Conservation (phyloP, 2,888 invertebrate species). For the Melipona bicolor region DNA sequence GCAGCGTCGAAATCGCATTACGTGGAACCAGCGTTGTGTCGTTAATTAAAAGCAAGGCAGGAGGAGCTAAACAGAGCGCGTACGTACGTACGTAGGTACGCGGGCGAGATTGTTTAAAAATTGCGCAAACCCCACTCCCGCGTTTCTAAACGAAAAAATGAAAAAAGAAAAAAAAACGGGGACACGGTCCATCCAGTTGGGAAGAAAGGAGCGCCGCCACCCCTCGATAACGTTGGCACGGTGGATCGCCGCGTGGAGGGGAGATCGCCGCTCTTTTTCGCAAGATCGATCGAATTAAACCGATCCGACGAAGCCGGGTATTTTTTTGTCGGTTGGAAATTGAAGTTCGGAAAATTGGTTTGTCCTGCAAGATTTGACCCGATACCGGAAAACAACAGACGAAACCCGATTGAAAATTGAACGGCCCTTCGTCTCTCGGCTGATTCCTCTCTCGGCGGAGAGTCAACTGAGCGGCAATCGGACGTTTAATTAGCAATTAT, state of each 20-base stretch:
- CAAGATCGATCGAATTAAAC: conserved; percentile 13
- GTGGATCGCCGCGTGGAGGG: background rate
- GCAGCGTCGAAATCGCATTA: conserved; percentile 9
- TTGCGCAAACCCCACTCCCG: conserved; percentile 2
- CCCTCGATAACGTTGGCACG: background rate
- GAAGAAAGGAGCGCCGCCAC: background rate
- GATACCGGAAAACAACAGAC: background rate
- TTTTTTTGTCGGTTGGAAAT: background rate
- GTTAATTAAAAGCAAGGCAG: conserved; percentile 45
- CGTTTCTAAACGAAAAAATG: conserved; percentile 5
- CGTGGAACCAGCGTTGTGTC: conserved; percentile 8
- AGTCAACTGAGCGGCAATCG: conserved; percentile 5
- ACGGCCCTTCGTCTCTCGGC: background rate
- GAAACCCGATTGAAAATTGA: background rate
- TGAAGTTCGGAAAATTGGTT: too few relatives aligned
- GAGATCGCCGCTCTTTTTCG: background rate
- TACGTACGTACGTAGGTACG: background rate
- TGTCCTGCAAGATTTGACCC: background rate
- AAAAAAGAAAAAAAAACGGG: background rate
- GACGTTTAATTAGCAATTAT: conserved; percentile 35
- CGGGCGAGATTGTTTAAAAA: conserved; percentile 24
- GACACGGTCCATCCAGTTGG: background rate
- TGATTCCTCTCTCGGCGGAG: background rate
- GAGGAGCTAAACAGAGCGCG: conserved; percentile 5
- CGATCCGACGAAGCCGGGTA: background rate